Evolutionary conservation across 92 coral and sea anemone genomes (phyloP), one percentile per base, ranked within the genome.

Genomic region (Porites divaricata): DNA sequence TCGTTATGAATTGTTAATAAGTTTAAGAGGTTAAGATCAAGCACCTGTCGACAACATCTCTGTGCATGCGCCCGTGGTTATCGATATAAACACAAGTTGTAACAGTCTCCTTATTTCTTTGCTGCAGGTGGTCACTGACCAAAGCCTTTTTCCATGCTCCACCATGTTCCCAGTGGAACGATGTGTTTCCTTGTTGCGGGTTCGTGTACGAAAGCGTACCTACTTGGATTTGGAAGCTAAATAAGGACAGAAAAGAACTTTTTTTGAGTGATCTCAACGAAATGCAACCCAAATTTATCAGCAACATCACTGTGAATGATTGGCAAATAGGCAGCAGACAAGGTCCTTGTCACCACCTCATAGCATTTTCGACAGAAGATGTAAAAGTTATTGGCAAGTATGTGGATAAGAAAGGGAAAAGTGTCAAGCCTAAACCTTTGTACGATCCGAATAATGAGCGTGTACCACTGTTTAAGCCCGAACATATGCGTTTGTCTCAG

Each of bases 301-400:
- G 91, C 70, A 88, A 88, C 67, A 69, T 91, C 49, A 84, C 88
- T 24, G 89, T 87, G 1, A 88, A 88, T 26, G 71, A 91, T 74
- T 91, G 91, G 94, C 71, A 77, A n/a, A 63, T 63, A 2, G 17
- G 11, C 16, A 45, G 24, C 61, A 66, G 16, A 8, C 70, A n/a
- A 9, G 53, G 22, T 0, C 41, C 68, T 48, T 41, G 48, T 10
- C 81, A 77, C 35, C 70, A 77, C 11, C 59, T 77, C 15, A 63
- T 77, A 19, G 19, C 81, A 26, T 77, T 77, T 41, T 77, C 81
- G 52, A 11, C 81, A 2, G 1, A 16, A 10, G 81, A 23, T 5
- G 61, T 77, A n/a, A 23, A 77, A 6, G 14, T 77, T 20, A 77
- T 77, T 28, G 81, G 81, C 15, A 21, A 5, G 28, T 49, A 77